phyloP scores from a whole-genome alignment of 2,797 vertebrate genomes.

The Acridotheres tristis region DNA sequence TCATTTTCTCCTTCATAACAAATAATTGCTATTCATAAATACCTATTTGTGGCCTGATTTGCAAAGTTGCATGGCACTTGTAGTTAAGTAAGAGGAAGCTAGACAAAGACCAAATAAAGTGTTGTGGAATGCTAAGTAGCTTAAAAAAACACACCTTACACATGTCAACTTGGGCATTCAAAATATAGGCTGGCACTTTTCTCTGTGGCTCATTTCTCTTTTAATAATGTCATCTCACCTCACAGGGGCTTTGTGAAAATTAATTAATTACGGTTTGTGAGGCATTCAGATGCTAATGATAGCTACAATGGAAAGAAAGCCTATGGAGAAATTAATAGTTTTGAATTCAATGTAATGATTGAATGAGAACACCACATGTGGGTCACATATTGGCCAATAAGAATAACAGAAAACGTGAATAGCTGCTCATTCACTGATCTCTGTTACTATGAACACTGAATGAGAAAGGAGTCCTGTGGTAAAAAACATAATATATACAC shows the following conservation, averaged over 20 bases:
- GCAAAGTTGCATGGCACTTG: neutral
- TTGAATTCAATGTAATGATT: conserved; percentile 65
- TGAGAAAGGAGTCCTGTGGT: neutral
- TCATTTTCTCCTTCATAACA: neutral
- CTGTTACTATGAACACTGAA: conserved; percentile 1
- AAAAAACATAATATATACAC: neutral
- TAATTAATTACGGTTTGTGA: conserved; percentile 68
- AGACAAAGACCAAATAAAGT: conserved; percentile 52
- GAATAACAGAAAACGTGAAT: conserved; percentile 56
- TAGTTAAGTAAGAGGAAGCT: conserved; percentile 34
- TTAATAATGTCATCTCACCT: conserved; percentile 69
- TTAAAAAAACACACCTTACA: conserved; percentile 65
- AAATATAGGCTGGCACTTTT: conserved; percentile 62
- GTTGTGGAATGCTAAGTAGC: conserved; percentile 46
- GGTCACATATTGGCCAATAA: conserved; percentile 61
- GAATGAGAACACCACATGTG: conserved; percentile 60
- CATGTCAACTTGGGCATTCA: conserved; percentile 56
- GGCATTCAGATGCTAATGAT: conserved; percentile 69
- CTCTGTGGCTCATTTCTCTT: conserved; percentile 51
- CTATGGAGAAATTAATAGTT: conserved; percentile 72
- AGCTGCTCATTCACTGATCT: conserved; percentile 57
- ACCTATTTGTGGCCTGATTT: neutral
- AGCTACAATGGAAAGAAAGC: conserved; percentile 67
- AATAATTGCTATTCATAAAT: neutral
- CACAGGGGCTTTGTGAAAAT: conserved; percentile 67